Evolutionary conservation across 2,888 invertebrate species (phyloP), one percentile per base, ranked within the genome.

Genomic region (Chloromyia formosa): DNA sequence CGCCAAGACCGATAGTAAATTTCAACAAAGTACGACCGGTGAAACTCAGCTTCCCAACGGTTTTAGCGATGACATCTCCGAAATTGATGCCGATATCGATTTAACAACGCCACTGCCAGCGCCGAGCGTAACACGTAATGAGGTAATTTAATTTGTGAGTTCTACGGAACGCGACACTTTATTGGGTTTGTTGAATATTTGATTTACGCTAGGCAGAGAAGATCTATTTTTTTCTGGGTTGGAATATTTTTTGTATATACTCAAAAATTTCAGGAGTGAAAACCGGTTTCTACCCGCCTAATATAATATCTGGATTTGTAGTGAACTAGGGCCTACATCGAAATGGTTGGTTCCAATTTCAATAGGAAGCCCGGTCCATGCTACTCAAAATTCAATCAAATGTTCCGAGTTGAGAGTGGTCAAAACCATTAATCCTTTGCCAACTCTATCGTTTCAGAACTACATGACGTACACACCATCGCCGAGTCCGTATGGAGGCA

Each of bases 1-100:
- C 23, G 64, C 74, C 2, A 72, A 74, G 68, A 7, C 22, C 53
- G 90, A 88, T 22, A 86, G 90, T 22, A 92, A 93, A 85, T 92
- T 92, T 76, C 89, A 89, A 78, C 88, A 90, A 22, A 89, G 89
- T 78, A 88, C 90, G 76, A 89, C 92, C 68, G 91, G 92, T 77
- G 92, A 93, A 77, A 92, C 93, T 60, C 90, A 93, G 79, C 87
- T 93, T 75, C 92, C 93, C 14, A 92, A 93, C 82, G 93, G 93
- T 75, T 94, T 94, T 86, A 82, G 81, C 58, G 94, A 94, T 86
- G 94, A 94, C 84, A 93, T 94, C 85, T 94, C 94, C 80, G 94
- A 95, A 86, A 90, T 92, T 77, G 92, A 92, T 82, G 91, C 90
- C 23, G 91, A 92, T 82, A 91, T 91, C 78, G 91, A 91, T 83